These are phyloP conservation scores for Gobionotothen gibberifrons DNA, from an alignment of 2,797 vertebrate species.

Conservation along the genomic window DNA sequence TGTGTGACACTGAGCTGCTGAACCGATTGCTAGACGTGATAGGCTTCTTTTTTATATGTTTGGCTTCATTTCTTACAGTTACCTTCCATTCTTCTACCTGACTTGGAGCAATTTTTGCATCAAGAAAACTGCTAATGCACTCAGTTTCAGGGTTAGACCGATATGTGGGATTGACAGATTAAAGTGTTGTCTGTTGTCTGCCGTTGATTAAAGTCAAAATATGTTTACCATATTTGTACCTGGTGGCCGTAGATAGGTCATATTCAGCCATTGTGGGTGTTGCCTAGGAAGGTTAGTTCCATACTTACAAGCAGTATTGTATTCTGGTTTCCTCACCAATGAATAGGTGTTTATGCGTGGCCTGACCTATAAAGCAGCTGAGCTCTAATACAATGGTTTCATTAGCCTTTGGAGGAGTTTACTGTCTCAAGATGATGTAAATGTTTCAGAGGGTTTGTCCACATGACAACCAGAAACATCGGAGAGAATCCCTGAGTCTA, in stretches of 20 bases:
- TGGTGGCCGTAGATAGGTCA: neutral
- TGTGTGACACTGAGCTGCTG: slow-evolving; percentile 18
- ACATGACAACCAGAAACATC: slow-evolving; percentile 4
- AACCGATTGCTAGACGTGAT: slow-evolving; percentile 8
- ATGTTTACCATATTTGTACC: neutral
- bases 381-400: neutral
- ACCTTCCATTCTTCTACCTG: slow-evolving; percentile 1
- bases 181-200: neutral
- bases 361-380: neutral
- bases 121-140: slow-evolving; percentile 28
- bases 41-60: slow-evolving; percentile 28
- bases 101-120: slow-evolving; percentile 15
- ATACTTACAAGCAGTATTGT: slow-evolving; percentile 3
- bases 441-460: neutral
- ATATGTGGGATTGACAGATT: neutral
- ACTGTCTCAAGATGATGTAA: neutral
- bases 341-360: slow-evolving; percentile 2
- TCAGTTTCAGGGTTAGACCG: slow-evolving; percentile 22
- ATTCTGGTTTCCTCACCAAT: slow-evolving; percentile 1
- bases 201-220: neutral
- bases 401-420: slow-evolving; percentile 5
- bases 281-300: neutral
- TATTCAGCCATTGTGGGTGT: neutral
- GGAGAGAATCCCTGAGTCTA: neutral
- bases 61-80: slow-evolving; percentile 14